Percentiles rank a stretch among this genome's conserved stretches.
Conservation (phyloP, 2,797 vertebrate genomes). For the Threskiornis aethiopicus region DNA sequence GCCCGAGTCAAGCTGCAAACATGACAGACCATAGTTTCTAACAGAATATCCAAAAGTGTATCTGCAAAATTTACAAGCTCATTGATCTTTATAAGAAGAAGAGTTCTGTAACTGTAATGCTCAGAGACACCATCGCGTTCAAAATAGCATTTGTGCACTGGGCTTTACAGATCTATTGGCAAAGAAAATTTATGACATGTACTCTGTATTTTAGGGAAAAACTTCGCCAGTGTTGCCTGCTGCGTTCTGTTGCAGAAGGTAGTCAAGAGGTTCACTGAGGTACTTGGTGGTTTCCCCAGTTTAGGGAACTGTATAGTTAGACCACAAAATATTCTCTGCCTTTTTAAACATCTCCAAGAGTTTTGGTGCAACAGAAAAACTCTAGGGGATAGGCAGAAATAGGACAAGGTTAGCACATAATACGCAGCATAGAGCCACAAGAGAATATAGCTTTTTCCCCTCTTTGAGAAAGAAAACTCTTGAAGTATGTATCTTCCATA, state of each 20-base stretch:
- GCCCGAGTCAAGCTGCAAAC: not conserved
- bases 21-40: not conserved
- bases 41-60: not conserved
- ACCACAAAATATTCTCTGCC: not conserved
- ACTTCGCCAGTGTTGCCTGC: accelerated
- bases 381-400: not conserved
- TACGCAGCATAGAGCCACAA: not conserved
- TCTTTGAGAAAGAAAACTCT: not conserved
- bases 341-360: not conserved
- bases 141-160: not conserved
- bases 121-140: not conserved
- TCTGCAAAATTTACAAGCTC: not conserved
- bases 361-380: not conserved
- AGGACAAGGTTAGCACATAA: not conserved
- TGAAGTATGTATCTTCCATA: not conserved
- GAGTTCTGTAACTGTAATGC: not conserved
- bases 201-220: not conserved
- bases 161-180: not conserved
- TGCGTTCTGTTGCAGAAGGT: not conserved
- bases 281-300: not conserved
- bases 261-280: not conserved
- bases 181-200: not conserved
- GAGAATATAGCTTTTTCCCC: not conserved
- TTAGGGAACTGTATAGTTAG: not conserved
- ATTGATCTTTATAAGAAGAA: not conserved